Evolutionary conservation across 2,888 invertebrate genomes (phyloP), one percentile per base, ranked within the genome.

Genomic region (Lissocephala sabroskyi): DNA sequence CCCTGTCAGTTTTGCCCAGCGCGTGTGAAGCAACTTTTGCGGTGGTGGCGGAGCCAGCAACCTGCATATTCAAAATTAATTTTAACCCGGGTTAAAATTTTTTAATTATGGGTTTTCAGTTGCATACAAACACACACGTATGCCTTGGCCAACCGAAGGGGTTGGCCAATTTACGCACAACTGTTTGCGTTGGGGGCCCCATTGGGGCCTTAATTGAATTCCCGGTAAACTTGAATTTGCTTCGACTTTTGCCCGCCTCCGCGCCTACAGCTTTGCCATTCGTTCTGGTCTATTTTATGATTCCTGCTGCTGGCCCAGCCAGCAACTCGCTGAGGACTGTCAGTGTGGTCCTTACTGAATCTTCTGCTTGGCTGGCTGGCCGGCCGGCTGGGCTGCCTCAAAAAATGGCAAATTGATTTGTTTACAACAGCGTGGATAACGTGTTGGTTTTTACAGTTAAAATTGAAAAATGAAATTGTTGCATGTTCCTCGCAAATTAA

Each of bases 381-480:
- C 36, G 13, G 16, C 13, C 6, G 7, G 16, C 2, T 26, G 13
- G 45, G 45, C 18, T 41, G 5, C 30, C 30, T 30, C 10, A 46
- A 32, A 47, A 47, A n/a, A n/a, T n/a, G 32, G 43, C 48, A 65
- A 73, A 73, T 73, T 73, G 73, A 73, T 66, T 76, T 68, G 76
- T 73, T 65, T 68, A 59, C 68, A 62, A 53, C 54, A 49, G 57
- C 52, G 57, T 49, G 70, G 58, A 65, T 61, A 64, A 57, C 67
- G 75, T 74, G 79, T 70, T 66, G 60, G 64, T 67, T 66, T 78
- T 79, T 75, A 79, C 78, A 80, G 78, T 65, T 79, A 70, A 73
- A 66, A 75, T 73, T 64, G 65, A 67, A 71, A 64, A 71, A 68
- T 76, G 61, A 76, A 76, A 76, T 65, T 77, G 63, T 79, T 77